Evolutionary conservation across 1,140 invertebrate species (phyloP).

Genomic region (Pogonognathellus flavescens): DNA sequence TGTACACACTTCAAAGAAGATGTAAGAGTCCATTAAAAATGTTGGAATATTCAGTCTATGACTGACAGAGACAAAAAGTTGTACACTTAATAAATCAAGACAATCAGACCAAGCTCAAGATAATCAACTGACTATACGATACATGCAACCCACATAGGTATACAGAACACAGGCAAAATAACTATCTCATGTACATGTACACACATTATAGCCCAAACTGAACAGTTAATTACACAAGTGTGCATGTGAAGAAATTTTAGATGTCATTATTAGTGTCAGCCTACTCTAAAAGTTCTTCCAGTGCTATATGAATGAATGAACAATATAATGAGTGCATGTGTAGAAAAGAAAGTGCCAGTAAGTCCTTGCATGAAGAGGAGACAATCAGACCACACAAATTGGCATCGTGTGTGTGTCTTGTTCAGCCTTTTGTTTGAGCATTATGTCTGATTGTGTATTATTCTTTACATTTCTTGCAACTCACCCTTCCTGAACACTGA

Average conservation of each 20-base stretch:
- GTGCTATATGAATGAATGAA: too few relatives aligned
- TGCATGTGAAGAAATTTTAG: too few relatives aligned
- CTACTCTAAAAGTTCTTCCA: too few relatives aligned
- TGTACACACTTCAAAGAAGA: background rate
- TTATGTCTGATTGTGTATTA: background rate
- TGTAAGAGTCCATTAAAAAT: constrained; percentile 5
- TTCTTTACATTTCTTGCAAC: background rate
- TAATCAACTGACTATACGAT: background rate
- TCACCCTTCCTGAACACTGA: too few relatives aligned
- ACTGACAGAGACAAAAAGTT: constrained; percentile 15
- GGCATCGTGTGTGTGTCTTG: background rate
- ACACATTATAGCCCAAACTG: too few relatives aligned
- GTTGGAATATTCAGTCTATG: background rate
- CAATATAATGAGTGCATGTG: too few relatives aligned
- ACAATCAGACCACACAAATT: constrained; percentile 14
- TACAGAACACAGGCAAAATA: too few relatives aligned
- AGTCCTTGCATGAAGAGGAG: background rate
- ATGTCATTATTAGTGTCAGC: too few relatives aligned
- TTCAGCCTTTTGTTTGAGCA: too few relatives aligned
- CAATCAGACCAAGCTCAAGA: background rate
- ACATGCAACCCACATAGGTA: background rate
- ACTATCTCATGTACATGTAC: too few relatives aligned
- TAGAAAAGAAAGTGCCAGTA: too few relatives aligned
- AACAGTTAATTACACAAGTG: too few relatives aligned
- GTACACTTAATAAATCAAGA: background rate